Evolutionary conservation across 2,113 vertebrate genomes (phyloP).

Genomic region (Engystomops pustulosus): DNA sequence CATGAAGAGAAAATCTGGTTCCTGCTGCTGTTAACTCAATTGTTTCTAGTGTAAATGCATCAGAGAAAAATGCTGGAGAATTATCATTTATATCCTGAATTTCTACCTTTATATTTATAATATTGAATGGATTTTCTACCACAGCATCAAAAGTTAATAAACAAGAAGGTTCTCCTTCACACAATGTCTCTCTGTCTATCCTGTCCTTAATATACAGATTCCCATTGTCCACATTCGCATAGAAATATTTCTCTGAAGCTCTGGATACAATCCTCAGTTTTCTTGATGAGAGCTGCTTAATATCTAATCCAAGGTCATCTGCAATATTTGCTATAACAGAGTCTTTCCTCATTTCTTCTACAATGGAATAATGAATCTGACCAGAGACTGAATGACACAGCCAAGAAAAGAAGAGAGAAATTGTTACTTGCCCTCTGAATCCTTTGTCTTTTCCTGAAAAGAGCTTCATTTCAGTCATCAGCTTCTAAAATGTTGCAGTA

Average conservation of each 20-base stretch:
- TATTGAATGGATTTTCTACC: slow-evolving; percentile 12
- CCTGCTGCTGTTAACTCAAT: slow-evolving; percentile 59
- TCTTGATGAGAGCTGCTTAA: slow-evolving; percentile 55
- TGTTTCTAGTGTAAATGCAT: slow-evolving; percentile 60
- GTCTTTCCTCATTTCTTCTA: slow-evolving; percentile 21
- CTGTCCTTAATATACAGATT: slow-evolving; percentile 70
- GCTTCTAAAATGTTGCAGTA: not conserved
- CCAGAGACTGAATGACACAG: slow-evolving; percentile 15
- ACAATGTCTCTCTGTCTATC: slow-evolving; percentile 61
- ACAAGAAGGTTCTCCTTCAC: slow-evolving; percentile 61
- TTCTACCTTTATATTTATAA: not conserved
- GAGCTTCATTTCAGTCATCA: not conserved
- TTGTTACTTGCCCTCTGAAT: not conserved
- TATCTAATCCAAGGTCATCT: slow-evolving; percentile 65
- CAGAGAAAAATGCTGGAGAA: slow-evolving; percentile 19
- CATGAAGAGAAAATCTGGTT: slow-evolving; percentile 57
- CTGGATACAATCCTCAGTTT: slow-evolving; percentile 63
- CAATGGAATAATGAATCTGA: slow-evolving; percentile 24
- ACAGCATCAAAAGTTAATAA: slow-evolving; percentile 62
- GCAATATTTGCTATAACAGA: slow-evolving; percentile 46
- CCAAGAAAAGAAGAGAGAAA: slow-evolving; percentile 1
- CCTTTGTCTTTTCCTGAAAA: not conserved
- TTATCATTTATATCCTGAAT: slow-evolving; percentile 35
- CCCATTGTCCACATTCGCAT: slow-evolving; percentile 63
- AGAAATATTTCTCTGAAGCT: slow-evolving; percentile 62